Base-by-base conservation (phyloP, 2,113 vertebrate genomes). In the Catharus minimus region DNA sequence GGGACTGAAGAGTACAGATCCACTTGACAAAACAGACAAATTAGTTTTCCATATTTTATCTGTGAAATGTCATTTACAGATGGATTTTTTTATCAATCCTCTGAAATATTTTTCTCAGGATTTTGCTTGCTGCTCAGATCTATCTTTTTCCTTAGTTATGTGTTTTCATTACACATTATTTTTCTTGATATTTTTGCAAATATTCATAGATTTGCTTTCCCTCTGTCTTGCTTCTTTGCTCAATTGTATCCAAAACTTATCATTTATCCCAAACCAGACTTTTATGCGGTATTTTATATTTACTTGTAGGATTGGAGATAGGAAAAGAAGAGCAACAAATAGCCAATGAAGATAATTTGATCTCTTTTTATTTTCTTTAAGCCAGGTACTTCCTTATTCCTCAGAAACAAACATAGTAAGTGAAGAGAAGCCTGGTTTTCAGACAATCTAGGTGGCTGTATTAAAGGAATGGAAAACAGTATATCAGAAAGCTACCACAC, bases 321-420 rank as follows among this genome's bases (percentile, higher is more conserved):
- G 33, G n/a, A 33, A 74, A 74, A 64, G 50, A 62, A 57, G 12
- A 30, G 5, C 14, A 66, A 76, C 19, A 76, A 61, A 43, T 11
- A 1, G 4, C 33, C 3, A 3, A n/a, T 43, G 19, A 66, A 50
- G 10, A 23, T 10, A 0, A 23, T 46, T 17, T 76, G 7, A 71
- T 23, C 8, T 52, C 10, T 66, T 80, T 39, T 21, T 15, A 30
- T 36, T 56, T 80, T 8, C 27, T 13, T 53, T 32, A 33, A 76
- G 47, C 8, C 27, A 19, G 16, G 1, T 67, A 9, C 15, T 15
- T 77, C 43, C 13, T 18, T 57, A 33, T 20, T 43, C 7, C 23
- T 72, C 28, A 47, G 38, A 52, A 66, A 57, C 12, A 16, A n/a
- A 30, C 8, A 14, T 5, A 11, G 30, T 20, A 57, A 30, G 9